A percentile compares a stretch with the other conserved stretches of the same genome.
Evolutionary conservation across 2,888 invertebrate species (phyloP).

Genomic region (Cheilosia vulpina): DNA sequence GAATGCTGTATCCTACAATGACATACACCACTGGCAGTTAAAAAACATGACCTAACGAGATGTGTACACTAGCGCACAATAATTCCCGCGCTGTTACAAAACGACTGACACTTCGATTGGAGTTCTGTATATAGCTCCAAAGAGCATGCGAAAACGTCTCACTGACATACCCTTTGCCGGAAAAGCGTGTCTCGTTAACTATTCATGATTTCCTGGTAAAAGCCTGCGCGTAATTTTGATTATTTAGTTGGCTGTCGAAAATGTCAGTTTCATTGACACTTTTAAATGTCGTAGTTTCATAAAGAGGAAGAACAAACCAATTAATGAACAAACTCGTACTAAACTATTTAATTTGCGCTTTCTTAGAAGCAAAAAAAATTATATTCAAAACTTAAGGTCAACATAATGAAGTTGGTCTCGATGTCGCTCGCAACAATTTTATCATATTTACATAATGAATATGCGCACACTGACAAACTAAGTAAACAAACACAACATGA

Average conservation of each 20-base stretch:
- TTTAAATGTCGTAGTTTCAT: no score
- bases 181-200: neutral
- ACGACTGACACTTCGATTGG: no score
- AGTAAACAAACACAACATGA: constrained; percentile 23
- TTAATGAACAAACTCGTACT: neutral
- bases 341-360: neutral
- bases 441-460: constrained; percentile 34
- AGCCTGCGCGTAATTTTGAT: neutral
- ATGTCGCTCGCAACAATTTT: constrained; percentile 15
- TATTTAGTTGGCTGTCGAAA: no score
- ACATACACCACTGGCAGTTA: no score
- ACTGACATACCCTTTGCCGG: neutral
- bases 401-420: constrained; percentile 6
- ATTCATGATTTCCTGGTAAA: neutral
- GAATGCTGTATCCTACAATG: no score
- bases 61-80: no score
- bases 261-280: neutral
- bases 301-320: no score
- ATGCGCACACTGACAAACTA: neutral
- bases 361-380: neutral
- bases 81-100: no score
- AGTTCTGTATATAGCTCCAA: neutral
- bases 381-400: constrained; percentile 16
- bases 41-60: no score
- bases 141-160: neutral